A percentile compares a stretch with the other conserved stretches of the same genome.
Conservation (phyloP, 2,113 vertebrate species). For the Tringa solitaria region DNA sequence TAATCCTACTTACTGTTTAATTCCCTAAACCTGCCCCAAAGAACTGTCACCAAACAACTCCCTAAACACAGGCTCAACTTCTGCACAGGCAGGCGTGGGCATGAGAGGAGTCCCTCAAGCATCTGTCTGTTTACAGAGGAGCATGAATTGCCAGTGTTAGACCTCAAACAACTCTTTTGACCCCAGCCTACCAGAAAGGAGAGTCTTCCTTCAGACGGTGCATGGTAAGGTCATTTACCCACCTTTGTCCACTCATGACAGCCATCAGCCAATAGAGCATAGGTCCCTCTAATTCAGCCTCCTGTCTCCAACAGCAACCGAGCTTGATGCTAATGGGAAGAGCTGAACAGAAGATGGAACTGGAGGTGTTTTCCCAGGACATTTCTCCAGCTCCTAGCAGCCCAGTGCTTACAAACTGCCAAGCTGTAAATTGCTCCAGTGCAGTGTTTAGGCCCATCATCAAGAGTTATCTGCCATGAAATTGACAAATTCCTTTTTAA, state of each 20-base stretch:
- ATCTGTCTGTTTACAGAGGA: not conserved
- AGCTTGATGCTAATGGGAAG: not conserved
- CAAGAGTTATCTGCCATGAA: slow-evolving; percentile 34
- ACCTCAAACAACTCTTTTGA: not conserved
- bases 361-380: not conserved
- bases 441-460: not conserved
- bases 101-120: not conserved
- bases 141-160: fast-evolving
- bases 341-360: not conserved
- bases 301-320: not conserved
- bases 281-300: not conserved
- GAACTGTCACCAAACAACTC: not conserved
- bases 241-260: not conserved
- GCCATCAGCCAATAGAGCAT: not conserved
- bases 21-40: not conserved
- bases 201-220: not conserved
- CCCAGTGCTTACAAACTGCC: not conserved
- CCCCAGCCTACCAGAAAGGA: not conserved
- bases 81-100: not conserved
- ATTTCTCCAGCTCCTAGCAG: not conserved
- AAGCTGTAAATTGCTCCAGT: not conserved
- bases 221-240: not conserved
- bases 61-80: not conserved
- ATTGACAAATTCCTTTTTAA: slow-evolving; percentile 10
- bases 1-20: not conserved